Percentiles rank a stretch among this genome's conserved stretches.
Evolutionary conservation across 2,797 vertebrate species (phyloP).

Genomic region (Gastrophryne carolinensis): DNA sequence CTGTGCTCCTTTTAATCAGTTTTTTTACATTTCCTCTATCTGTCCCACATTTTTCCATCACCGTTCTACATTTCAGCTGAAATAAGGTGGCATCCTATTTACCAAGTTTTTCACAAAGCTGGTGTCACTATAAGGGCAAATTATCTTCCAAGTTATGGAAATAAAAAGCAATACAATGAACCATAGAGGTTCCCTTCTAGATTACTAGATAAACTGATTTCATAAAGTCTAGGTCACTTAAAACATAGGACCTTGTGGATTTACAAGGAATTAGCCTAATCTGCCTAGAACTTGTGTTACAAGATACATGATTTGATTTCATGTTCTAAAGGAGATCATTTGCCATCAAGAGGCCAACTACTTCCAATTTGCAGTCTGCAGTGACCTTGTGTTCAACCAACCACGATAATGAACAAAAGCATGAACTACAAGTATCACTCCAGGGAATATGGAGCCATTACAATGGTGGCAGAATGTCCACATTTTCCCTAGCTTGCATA

Average conservation of each 20-base stretch:
- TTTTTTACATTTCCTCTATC: no score
- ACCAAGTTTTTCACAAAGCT: no score
- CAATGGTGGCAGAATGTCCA: neutral
- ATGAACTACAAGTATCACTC: neutral
- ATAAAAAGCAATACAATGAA: no score
- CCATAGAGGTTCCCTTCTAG: no score
- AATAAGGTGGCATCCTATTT: no score
- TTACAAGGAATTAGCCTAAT: neutral
- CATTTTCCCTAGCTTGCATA: neutral
- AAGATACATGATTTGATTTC: neutral
- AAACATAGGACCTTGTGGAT: neutral
- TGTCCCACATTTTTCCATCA: no score
- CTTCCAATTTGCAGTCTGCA: neutral
- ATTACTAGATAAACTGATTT: neutral
- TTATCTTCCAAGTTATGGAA: no score
- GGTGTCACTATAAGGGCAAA: no score
- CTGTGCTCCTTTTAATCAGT: no score
- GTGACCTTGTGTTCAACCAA: neutral
- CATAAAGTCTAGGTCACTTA: neutral
- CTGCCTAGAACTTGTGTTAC: neutral
- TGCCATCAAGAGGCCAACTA: neutral
- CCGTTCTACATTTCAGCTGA: no score
- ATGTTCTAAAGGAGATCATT: neutral
- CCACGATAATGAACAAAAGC: neutral
- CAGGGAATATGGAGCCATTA: neutral